Evolutionary conservation across 2,113 vertebrate species (phyloP), one percentile per base, ranked within the genome.

Genomic region (Terrapene triunguis): DNA sequence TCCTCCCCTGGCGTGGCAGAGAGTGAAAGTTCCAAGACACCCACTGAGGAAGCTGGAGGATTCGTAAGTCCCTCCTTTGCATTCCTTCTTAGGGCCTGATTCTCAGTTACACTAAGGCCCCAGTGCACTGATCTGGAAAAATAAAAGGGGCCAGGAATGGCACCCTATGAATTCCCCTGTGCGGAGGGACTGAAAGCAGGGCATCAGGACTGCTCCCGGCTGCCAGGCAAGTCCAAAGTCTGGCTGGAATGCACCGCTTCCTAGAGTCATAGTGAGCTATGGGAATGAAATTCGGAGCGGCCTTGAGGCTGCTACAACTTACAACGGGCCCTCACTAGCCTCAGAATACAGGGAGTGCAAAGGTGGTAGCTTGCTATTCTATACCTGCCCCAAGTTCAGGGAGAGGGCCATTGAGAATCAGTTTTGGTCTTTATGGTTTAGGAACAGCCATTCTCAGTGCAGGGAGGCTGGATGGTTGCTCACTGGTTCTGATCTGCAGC

Each of bases 371-470:
- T 65, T 65, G 16, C 88, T 42, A 44, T 82, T 84, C 69, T 22
- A 82, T 59, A 42, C 8, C 24, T 3, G 5, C 1, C n/a, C 7
- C 0, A 76, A 0, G 48, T 1, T 72, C 89, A 38, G 84, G 51
- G 10, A 12, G 8, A 74, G 10, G 38, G 22, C 10, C n/a, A 24
- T 88, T 59, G 84, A 12, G 8, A 13, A 55, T 38, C 80, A 42
- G 42, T n/a, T 48, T 11, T 44, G 32, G n/a, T 6, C 29, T 25
- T 14, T 32, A 8, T 55, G 4, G n/a, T 54, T 44, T 55, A 54
- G 86, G 47, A 51, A 74, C 22, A 91, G 78, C 10, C 62, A 76
- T 87, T 84, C 16, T 21, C 25, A 7, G 4, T 51, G 47, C 21
- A 32, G 44, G 2, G 59, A n/a, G 47, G 80, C 25, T 54, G 42